Percentiles rank a stretch among this genome's conserved stretches.
phyloP scores from a whole-genome alignment of 2,113 vertebrate genomes.

The Saccopteryx leptura region DNA sequence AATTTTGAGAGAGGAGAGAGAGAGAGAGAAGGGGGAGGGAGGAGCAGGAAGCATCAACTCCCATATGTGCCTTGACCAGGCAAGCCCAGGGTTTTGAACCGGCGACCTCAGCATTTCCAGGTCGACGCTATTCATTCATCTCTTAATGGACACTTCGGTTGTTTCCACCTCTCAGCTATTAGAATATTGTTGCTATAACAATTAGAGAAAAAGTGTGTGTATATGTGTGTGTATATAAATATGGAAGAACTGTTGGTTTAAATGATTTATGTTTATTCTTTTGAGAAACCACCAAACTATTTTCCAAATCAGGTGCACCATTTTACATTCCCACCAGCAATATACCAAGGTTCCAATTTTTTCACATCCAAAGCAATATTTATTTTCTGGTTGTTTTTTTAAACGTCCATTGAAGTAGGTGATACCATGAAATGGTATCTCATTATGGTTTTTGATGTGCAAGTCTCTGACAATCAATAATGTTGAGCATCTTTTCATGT shows the following conservation, averaged over 20 bases:
- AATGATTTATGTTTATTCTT: background rate
- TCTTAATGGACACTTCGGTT: background rate
- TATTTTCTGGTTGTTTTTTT: background rate
- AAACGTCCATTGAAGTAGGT: background rate
- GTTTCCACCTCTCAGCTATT: background rate
- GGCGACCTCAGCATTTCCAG: no score
- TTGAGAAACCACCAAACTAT: background rate
- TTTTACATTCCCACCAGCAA: background rate
- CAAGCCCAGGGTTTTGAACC: no score
- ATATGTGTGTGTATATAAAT: background rate
- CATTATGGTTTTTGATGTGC: background rate
- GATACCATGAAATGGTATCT: background rate
- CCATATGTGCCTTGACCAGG: no score
- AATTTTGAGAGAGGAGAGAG: no score
- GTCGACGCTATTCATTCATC: conserved; percentile 3
- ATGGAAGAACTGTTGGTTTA: background rate
- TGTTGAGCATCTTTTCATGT: background rate
- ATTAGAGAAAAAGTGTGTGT: background rate
- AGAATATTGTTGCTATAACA: background rate
- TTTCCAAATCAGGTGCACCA: background rate
- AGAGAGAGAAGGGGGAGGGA: no score
- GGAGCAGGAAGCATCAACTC: no score
- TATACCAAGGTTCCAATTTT: background rate
- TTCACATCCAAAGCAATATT: background rate
- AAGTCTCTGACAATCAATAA: background rate